These are phyloP conservation scores for Frieseomelitta varia DNA, from an alignment of 1,140 invertebrate genomes.

Conservation along the genomic window DNA sequence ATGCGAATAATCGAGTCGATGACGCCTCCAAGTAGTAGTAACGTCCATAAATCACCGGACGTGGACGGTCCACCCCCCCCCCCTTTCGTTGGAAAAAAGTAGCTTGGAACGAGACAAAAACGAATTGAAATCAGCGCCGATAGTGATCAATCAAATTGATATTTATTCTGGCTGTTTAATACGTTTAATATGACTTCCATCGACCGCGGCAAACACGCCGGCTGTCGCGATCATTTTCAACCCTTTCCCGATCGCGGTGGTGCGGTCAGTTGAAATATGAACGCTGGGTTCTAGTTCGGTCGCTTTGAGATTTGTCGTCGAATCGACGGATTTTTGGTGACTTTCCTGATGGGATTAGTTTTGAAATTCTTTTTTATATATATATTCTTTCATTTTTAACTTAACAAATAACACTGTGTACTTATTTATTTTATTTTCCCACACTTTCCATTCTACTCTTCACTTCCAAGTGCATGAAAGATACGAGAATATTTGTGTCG, in stretches of 20 bases:
- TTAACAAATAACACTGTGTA: too few relatives aligned
- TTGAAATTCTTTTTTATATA: not conserved
- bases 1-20: conserved; percentile 29
- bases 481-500: too few relatives aligned
- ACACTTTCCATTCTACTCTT: too few relatives aligned
- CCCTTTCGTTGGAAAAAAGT: not conserved
- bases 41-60: conserved; percentile 34
- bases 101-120: not conserved
- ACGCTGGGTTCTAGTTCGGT: not conserved
- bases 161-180: conserved; percentile 60
- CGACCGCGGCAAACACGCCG: conserved; percentile 5
- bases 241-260: not conserved
- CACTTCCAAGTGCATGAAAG: too few relatives aligned
- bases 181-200: conserved; percentile 54
- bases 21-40: conserved; percentile 24
- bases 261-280: not conserved
- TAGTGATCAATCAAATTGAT: conserved; percentile 61
- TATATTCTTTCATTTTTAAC: too few relatives aligned
- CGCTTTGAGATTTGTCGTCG: not conserved
- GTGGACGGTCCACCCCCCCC: too few relatives aligned
- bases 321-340: not conserved
- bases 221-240: not conserved
- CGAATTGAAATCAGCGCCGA: conserved; percentile 32
- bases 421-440: too few relatives aligned
- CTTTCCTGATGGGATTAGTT: too few relatives aligned